A percentile compares a stretch with the other conserved stretches of the same genome.
Evolutionary conservation across 2,113 vertebrate species (phyloP).

Genomic region (Rhadina sibilatrix): DNA sequence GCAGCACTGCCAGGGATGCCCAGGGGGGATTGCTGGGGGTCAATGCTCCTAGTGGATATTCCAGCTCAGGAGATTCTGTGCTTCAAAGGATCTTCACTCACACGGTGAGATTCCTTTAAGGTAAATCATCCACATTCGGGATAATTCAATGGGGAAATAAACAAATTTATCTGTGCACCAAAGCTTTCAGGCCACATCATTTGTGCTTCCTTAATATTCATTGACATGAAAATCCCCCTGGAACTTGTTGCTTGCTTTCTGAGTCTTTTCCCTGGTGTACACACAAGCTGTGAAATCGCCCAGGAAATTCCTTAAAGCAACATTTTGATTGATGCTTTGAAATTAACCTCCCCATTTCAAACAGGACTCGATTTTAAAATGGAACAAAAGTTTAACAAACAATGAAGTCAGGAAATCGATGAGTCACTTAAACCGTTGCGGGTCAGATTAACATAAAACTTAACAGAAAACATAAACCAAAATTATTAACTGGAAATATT

Average conservation of each 20-base stretch:
- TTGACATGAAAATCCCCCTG: background rate
- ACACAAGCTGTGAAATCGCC: fast-evolving
- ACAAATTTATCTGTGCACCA: background rate
- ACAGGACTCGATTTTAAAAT: background rate
- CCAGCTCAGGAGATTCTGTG: background rate
- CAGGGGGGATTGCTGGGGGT: background rate
- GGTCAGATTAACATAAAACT: background rate
- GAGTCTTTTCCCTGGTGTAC: background rate
- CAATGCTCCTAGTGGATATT: fast-evolving
- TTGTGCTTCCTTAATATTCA: background rate
- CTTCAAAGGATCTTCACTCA: background rate
- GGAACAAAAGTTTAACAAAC: background rate
- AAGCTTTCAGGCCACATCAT: background rate
- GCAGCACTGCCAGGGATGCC: background rate
- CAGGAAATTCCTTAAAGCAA: background rate
- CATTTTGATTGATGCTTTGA: background rate
- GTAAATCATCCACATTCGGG: background rate
- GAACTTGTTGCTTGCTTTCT: background rate
- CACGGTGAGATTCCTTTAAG: background rate
- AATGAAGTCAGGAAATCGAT: background rate
- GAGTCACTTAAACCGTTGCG: background rate
- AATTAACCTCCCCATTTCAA: background rate
- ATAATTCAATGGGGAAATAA: background rate
- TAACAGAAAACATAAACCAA: background rate
- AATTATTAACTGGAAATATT: background rate